These are phyloP conservation scores for Rhagonycha lutea DNA, from an alignment of 2,888 invertebrate genomes.

Conservation along the genomic window DNA sequence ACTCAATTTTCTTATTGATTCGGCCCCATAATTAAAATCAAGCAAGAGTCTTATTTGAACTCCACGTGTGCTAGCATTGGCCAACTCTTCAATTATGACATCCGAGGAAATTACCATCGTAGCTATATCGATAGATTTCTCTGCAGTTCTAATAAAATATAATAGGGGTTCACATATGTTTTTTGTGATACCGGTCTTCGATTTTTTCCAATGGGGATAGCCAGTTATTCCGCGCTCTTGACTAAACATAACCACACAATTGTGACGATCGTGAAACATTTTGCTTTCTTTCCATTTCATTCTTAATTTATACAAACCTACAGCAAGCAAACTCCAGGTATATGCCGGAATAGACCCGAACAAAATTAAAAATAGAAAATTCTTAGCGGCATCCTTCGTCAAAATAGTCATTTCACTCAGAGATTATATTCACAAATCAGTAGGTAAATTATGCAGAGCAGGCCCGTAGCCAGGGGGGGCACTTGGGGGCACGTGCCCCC, in stretches of 20 bases:
- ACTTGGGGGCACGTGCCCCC: too few relatives aligned
- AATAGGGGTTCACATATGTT: conserved; percentile 40
- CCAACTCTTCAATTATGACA: conserved; percentile 36
- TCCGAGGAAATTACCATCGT: conserved; percentile 42
- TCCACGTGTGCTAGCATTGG: conserved; percentile 39
- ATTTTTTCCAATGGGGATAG: conserved; percentile 37
- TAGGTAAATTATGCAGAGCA: too few relatives aligned
- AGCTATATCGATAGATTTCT: conserved; percentile 41
- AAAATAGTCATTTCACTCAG: too few relatives aligned
- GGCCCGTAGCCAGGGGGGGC: too few relatives aligned
- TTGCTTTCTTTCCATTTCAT: conserved; percentile 33
- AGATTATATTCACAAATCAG: too few relatives aligned
- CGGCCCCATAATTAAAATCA: conserved; percentile 39
- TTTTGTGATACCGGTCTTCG: background rate
- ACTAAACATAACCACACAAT: conserved; percentile 45
- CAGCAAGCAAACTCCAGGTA: conserved; percentile 38
- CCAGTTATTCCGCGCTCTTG: conserved; percentile 36
- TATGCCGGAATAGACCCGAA: conserved; percentile 28
- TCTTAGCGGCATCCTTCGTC: background rate
- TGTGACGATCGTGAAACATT: conserved; percentile 41
- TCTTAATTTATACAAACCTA: conserved; percentile 33
- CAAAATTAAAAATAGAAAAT: background rate
- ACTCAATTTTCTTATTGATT: conserved; percentile 30
- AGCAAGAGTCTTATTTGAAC: conserved; percentile 44
- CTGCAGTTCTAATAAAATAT: conserved; percentile 45